A percentile compares a stretch with the other conserved stretches of the same genome.
Conservation (phyloP, 2,888 invertebrate genomes). For the Orthonychiurus folsomi region DNA sequence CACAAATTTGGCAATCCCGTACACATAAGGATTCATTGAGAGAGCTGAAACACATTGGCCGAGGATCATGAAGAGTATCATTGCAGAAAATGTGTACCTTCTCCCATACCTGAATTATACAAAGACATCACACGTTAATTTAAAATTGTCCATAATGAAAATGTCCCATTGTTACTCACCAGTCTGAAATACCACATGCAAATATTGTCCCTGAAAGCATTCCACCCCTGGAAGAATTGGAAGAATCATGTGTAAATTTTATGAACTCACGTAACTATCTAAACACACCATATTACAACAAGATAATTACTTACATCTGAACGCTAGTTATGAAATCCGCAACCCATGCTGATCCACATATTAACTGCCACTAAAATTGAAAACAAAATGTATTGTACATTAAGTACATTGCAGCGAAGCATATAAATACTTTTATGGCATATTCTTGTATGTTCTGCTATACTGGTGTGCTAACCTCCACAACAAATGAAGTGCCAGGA, state of each 20-base stretch:
- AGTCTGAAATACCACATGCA: conserved; percentile 26
- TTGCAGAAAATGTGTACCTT: conserved; percentile 12
- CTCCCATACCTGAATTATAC: conserved; percentile 23
- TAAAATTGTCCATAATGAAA: background rate
- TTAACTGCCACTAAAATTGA: conserved; percentile 18
- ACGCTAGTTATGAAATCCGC: conserved; percentile 31
- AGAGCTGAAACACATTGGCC: conserved; percentile 15
- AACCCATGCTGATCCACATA: conserved; percentile 30
- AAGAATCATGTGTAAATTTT: conserved; percentile 19
- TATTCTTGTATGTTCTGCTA: background rate
- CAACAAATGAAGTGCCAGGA: conserved; percentile 14
- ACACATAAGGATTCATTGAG: conserved; percentile 25
- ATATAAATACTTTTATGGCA: background rate
- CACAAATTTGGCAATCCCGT: conserved; percentile 27
- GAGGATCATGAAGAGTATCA: background rate
- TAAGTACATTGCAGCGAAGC: background rate
- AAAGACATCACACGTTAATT: background rate
- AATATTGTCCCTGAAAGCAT: conserved; percentile 28
- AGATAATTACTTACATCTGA: conserved; percentile 20
- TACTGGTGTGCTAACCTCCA: conserved; percentile 13
- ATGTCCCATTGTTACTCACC: conserved; percentile 19
- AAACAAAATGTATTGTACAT: background rate
- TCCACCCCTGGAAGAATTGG: conserved; percentile 32
- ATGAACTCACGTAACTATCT: conserved; percentile 20
- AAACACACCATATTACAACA: too few species aligned